Percentiles rank a stretch among this genome's conserved stretches.
These are phyloP conservation scores for Epirrhoe tristata DNA, from an alignment of 2,888 invertebrate genomes.

Conservation along the genomic window DNA sequence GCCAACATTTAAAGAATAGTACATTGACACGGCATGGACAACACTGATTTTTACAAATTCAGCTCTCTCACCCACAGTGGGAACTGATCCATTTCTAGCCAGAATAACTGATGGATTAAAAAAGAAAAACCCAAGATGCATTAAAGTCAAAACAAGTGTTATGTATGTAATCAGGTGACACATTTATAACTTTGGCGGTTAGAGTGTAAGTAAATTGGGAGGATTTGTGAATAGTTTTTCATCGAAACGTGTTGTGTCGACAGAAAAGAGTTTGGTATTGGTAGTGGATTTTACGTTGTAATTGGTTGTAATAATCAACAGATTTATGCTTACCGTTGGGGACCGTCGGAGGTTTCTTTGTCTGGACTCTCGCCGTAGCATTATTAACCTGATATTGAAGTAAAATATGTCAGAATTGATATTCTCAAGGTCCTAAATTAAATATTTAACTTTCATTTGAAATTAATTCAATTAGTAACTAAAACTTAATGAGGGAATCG, in stretches of 20 bases:
- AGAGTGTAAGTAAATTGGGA: conserved; percentile 27
- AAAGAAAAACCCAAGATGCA: conserved; percentile 77
- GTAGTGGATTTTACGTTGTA: conserved; percentile 23
- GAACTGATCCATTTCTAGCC: conserved; percentile 87
- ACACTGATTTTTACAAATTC: conserved; percentile 77
- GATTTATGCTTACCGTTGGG: conserved; percentile 91
- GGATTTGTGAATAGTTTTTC: conserved; percentile 29
- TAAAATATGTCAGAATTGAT: conserved; percentile 68
- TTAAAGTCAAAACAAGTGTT: conserved; percentile 58
- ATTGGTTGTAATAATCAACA: conserved; percentile 26
- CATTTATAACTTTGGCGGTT: conserved; percentile 23
- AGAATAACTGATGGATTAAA: conserved; percentile 86
- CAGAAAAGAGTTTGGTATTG: conserved; percentile 25
- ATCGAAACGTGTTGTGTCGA: conserved; percentile 34
- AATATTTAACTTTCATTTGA: conserved; percentile 56
- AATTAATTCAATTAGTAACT: conserved; percentile 30
- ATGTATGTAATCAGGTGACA: conserved; percentile 33
- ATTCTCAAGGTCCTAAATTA: conserved; percentile 39
- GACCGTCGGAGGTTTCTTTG: conserved; percentile 97
- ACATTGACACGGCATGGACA: conserved; percentile 77
- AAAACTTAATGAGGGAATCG: conserved; percentile 49
- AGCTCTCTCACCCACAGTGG: conserved; percentile 87
- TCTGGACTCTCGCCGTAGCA: conserved; percentile 99
- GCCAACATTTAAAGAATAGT: conserved; percentile 71
- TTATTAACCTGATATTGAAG: conserved; percentile 95